Base-by-base conservation (phyloP, 1,140 invertebrate genomes). In the Mesaphorura yosii region DNA sequence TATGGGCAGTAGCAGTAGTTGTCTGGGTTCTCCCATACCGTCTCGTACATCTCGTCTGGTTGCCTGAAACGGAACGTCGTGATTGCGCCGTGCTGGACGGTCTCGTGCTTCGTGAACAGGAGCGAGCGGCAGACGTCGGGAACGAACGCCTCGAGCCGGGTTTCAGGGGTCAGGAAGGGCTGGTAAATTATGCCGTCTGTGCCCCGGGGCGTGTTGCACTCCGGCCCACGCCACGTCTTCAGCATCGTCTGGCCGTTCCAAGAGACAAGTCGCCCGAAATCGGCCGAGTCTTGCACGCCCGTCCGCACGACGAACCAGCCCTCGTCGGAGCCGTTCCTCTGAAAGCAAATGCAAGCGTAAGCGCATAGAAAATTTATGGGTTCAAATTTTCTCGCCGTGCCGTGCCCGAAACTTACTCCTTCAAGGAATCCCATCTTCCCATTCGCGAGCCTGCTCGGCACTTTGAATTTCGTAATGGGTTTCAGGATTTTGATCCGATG, bases 301-400 rank as follows among this genome's bases (percentile, higher is more conserved):
- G 46, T 48, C 22, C 26, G 15, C 6, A 48, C 29, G 7, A 29
- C 46, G 12, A 28, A 12, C 31, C 75, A 68, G 0, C n/a, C n/a
- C n/a, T n/a, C n/a, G n/a, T n/a, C n/a, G n/a, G n/a, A n/a, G n/a
- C n/a, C 68, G 66, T 15, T 74, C 72, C 3, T 73, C 58, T 1
- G 76, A 78, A n/a, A n/a, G n/a, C n/a, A n/a, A n/a, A n/a, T n/a
- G n/a, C n/a, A n/a, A n/a, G n/a, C n/a, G n/a, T n/a, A n/a, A n/a
- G n/a, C n/a, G n/a, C n/a, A n/a, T n/a, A n/a, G n/a, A n/a, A n/a
- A n/a, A n/a, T n/a, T n/a, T n/a, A n/a, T n/a, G n/a, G n/a, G n/a
- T n/a, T n/a, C n/a, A n/a, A n/a, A n/a, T n/a, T n/a, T n/a, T n/a
- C n/a, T n/a, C n/a, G n/a, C n/a, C n/a, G n/a, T n/a, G n/a, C n/a